Base-by-base conservation (phyloP, 2,113 vertebrate genomes). In the Nibea albiflora region DNA sequence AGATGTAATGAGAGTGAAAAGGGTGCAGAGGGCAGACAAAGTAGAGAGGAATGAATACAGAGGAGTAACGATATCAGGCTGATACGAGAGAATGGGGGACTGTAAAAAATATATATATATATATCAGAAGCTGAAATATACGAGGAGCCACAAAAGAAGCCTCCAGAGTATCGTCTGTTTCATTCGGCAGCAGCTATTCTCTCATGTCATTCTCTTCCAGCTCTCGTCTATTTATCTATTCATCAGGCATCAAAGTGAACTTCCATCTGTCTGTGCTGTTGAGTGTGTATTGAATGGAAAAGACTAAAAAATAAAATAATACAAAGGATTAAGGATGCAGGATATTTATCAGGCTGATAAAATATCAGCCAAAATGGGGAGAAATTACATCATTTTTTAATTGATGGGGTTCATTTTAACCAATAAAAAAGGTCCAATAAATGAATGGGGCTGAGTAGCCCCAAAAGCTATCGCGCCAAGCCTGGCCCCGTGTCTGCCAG, bases 1-100 rank as follows among this genome's bases (percentile, higher is more conserved):
- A 75, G 76, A 83, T 69, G 84, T 77, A 83, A 71, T 65, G 81
- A 91, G 85, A 88, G 66, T 54, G 73, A 49, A 71, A 65, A 19
- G 78, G 53, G 71, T 60, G 78, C 67, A 84, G 63, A 35, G 76
- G 71, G 54, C 69, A 70, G 66, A 72, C 28, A 46, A 68, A 81
- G 66, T 42, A 61, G 76, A 68, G 53, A 42, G 73, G 67, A 78
- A 74, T 87, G 80, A 83, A 80, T 78, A 78, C 75, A 68, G 86
- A 67, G 54, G 57, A 73, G 82, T 56, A 57, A 64, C 47, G 39
- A 76, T 75, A 83, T 67, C 61, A 31, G 73, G 65, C 52, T 64
- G 66, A 83, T 83, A 87, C 54, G 60, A 77, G 39, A 65, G 73
- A 81, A 65, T 16, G n/a, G 81, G 47, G 80, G 47, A 46, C 14